phyloP scores from a whole-genome alignment of 2,888 invertebrate species.

The Mythimna loreyi region DNA sequence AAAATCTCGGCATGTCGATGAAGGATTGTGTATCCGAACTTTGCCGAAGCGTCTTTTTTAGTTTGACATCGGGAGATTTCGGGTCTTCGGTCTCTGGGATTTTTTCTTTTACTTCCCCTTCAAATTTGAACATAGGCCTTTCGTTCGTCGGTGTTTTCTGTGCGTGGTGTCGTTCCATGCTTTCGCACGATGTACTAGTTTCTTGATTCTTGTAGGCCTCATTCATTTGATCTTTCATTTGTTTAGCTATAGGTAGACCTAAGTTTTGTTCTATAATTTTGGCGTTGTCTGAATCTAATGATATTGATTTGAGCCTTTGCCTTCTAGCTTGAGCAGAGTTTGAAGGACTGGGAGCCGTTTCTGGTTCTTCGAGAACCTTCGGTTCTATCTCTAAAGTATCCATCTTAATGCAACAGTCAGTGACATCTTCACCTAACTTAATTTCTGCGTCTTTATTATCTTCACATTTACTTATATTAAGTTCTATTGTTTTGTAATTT shows the following conservation, averaged over 20 bases:
- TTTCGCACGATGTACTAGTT: constrained; percentile 84
- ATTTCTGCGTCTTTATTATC: constrained; percentile 75
- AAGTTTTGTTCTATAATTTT: constrained; percentile 91
- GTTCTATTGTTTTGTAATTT: constrained; percentile 82
- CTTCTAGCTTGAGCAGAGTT: constrained; percentile 85
- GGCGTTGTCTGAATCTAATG: constrained; percentile 90
- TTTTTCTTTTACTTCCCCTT: constrained; percentile 79
- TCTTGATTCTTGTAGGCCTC: constrained; percentile 86
- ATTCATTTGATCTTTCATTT: constrained; percentile 89
- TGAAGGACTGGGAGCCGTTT: constrained; percentile 73
- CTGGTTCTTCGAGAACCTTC: constrained; percentile 75
- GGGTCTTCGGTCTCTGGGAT: constrained; percentile 73
- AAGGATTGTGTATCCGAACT: constrained; percentile 88
- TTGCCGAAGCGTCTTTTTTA: constrained; percentile 83
- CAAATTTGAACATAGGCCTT: constrained; percentile 84
- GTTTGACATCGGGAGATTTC: constrained; percentile 81
- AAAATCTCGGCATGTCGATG: constrained; percentile 89
- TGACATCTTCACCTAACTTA: constrained; percentile 74
- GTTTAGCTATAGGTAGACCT: constrained; percentile 89
- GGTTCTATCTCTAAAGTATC: constrained; percentile 77
- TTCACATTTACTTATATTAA: constrained; percentile 78
- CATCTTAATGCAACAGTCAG: constrained; percentile 85
- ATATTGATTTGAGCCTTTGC: constrained; percentile 90
- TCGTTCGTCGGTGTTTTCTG: constrained; percentile 79
- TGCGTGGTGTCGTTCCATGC: constrained; percentile 77